A percentile compares a stretch with the other conserved stretches of the same genome.
Evolutionary conservation across 2,797 vertebrate genomes (phyloP).

Genomic region (Aldrovandia affinis): DNA sequence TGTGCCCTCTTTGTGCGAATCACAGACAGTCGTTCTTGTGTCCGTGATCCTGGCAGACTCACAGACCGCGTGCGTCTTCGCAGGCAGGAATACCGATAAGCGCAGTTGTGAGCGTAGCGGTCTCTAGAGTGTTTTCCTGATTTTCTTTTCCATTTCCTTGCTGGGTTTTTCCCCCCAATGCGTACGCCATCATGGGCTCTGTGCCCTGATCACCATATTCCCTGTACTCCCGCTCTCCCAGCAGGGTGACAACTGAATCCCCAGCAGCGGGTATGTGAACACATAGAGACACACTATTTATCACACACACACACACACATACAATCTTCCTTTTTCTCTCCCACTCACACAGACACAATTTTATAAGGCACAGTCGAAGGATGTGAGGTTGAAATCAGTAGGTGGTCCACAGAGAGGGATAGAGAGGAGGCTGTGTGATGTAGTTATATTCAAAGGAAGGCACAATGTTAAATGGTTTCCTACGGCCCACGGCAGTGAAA

Average conservation of each 20-base stretch:
- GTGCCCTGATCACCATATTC: neutral
- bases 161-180: neutral
- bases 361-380: neutral
- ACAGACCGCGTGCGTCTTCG: neutral
- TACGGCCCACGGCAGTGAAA: neutral
- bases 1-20: neutral
- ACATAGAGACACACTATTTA: too few species aligned
- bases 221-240: neutral
- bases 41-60: neutral
- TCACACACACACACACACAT: too few species aligned
- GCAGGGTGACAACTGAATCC: neutral
- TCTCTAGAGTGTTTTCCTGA: neutral
- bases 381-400: neutral
- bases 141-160: slow-evolving; percentile 8
- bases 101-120: neutral
- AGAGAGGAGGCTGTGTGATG: neutral
- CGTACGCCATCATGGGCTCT: neutral
- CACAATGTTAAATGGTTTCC: neutral
- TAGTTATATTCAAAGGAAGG: neutral
- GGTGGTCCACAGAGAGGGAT: neutral
- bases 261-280: neutral
- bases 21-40: neutral
- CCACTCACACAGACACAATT: neutral
- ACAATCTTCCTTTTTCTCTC: too few species aligned
- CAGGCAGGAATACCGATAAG: neutral